A percentile compares a stretch with the other conserved stretches of the same genome.
Evolutionary conservation across 1,140 invertebrate genomes (phyloP).

Genomic region (Drosophila setifemur): DNA sequence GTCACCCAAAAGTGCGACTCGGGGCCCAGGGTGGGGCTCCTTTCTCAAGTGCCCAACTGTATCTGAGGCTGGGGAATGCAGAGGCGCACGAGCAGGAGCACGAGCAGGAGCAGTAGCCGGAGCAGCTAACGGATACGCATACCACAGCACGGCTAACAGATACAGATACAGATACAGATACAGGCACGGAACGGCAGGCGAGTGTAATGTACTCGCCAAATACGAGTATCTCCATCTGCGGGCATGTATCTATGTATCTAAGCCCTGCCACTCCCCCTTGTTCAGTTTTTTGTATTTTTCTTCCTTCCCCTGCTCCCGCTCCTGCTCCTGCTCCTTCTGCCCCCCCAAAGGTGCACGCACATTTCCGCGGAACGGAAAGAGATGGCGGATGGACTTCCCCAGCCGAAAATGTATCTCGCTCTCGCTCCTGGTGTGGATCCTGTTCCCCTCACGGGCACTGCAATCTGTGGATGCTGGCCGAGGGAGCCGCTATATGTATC

Average conservation of each 20-base stretch:
- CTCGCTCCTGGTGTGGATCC: constrained; percentile 40
- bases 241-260: constrained; percentile 13
- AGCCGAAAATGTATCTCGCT: constrained; percentile 1
- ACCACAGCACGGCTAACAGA: constrained; percentile 1
- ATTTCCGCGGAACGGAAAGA: neutral
- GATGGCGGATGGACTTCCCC: constrained; percentile 21
- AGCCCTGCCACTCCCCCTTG: neutral
- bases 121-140: neutral
- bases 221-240: constrained; percentile 9
- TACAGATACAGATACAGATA: constrained; percentile 24
- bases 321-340: neutral
- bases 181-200: constrained; percentile 16
- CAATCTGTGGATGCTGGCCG: constrained; percentile 14
- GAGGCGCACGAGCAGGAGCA: too few species aligned
- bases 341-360: neutral
- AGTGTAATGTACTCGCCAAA: constrained; percentile 24
- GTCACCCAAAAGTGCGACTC: constrained; percentile 11
- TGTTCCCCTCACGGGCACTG: constrained; percentile 28
- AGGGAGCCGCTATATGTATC: constrained; percentile 7
- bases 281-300: neutral
- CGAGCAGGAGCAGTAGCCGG: too few species aligned
- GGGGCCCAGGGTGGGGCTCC: too few species aligned
- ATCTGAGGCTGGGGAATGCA: too few species aligned
- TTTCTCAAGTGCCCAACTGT: too few species aligned
- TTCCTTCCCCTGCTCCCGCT: neutral